Evolutionary conservation across 2,797 vertebrate genomes (phyloP).

Genomic region (Esox masquinongy): DNA sequence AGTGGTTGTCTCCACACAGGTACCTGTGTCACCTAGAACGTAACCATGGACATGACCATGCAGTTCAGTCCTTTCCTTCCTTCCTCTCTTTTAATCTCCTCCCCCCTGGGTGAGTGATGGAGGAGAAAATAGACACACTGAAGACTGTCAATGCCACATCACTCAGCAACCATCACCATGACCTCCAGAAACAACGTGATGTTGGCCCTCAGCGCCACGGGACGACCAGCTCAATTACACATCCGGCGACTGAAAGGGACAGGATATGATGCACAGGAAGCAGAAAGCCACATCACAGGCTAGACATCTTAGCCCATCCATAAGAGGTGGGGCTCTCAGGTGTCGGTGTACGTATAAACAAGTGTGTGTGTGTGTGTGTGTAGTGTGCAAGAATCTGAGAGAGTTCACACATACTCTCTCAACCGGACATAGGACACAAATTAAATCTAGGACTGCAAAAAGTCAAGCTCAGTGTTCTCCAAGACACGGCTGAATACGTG

Average conservation of each 20-base stretch:
- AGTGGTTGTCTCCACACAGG: neutral
- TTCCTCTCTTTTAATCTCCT: slow-evolving; percentile 15
- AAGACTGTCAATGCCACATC: slow-evolving; percentile 17
- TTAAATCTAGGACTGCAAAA: too few relatives aligned
- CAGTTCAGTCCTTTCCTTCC: slow-evolving; percentile 14
- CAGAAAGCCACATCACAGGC: neutral
- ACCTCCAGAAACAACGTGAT: slow-evolving; percentile 45
- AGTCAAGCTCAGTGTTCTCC: too few relatives aligned
- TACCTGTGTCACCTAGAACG: neutral
- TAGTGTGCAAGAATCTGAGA: too few relatives aligned
- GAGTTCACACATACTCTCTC: too few relatives aligned
- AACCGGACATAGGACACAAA: too few relatives aligned
- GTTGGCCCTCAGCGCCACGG: slow-evolving; percentile 50
- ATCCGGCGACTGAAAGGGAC: slow-evolving; percentile 19
- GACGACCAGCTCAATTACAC: slow-evolving; percentile 28
- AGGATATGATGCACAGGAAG: slow-evolving; percentile 52
- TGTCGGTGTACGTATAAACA: too few relatives aligned
- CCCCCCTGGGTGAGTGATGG: slow-evolving; percentile 34
- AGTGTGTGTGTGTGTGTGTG: too few relatives aligned
- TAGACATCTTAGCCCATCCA: neutral
- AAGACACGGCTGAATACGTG: too few relatives aligned
- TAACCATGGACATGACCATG: neutral
- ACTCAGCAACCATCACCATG: slow-evolving; percentile 32
- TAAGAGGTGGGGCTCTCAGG: too few relatives aligned
- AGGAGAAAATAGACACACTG: slow-evolving; percentile 41